Base-by-base conservation (phyloP, 1,140 invertebrate species). In the Whitmania pigra region DNA sequence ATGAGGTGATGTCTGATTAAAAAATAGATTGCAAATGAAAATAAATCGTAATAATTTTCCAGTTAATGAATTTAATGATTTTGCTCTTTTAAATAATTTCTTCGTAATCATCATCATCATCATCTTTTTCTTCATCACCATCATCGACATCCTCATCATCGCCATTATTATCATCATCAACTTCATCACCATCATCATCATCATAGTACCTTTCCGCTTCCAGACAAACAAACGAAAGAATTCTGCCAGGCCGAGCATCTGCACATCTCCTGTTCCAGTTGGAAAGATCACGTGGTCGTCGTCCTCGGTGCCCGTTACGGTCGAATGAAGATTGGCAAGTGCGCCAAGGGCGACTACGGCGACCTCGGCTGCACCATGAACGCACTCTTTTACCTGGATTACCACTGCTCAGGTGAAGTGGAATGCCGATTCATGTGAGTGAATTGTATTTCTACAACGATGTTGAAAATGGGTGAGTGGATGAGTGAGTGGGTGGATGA, bases 171-270 rank as follows among this genome's bases (percentile, higher is more conserved):
- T 69, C 72, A 70, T 69, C 66, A 72, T 60, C 72, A 69, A 11
- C 72, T 49, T 60, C 72, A 53, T 69, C 72, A 70, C 36, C 72
- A 70, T 69, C 72, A 69, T 53, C 71, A 72, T 68, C 71, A 72
- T 68, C 71, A 68, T 31, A 6, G 40, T 53, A 60, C 69, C 25
- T 54, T 13, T 68, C 57, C 36, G 15, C 15, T 40, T 36, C 13
- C 27, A 29, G 67, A 31, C 13, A 68, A 31, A 68, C 36, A 31
- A 29, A 68, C 36, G 27, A 36, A 25, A 22, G 69, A 70, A 53
- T 70, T 70, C 69, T 70, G 69, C 22, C 69, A 53, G 25, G 69
- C 40, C 7, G 69, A 70, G 13, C 31, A 36, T 25, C 25, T 70
- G 11, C 36, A 70, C 18, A 53, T 49, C 69, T 13, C 69, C 0